A percentile compares a stretch with the other conserved stretches of the same genome.
phyloP scores from a whole-genome alignment of 2,797 vertebrate species.

The Thripadectes ignobilis region DNA sequence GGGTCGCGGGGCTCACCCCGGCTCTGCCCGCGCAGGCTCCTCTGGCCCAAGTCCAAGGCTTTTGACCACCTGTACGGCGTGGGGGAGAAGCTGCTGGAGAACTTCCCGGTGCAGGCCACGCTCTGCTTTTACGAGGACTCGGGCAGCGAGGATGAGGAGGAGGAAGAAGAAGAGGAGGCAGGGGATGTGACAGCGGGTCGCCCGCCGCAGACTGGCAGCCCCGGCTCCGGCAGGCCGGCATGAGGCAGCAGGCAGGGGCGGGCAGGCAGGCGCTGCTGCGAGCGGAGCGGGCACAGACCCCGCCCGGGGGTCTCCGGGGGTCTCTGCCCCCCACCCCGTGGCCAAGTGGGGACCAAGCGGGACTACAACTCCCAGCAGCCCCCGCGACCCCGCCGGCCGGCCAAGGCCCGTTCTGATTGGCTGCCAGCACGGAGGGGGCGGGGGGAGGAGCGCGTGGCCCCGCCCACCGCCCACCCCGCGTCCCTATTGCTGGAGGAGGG shows the following conservation, averaged over 20 bases:
- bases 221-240: not conserved
- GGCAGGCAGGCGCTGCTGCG: not conserved
- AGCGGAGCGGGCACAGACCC: not conserved
- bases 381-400: not conserved
- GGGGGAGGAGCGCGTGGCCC: rapidly evolving
- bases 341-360: not conserved
- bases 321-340: not conserved
- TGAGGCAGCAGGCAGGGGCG: not conserved
- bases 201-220: not conserved
- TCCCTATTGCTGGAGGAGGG: not conserved
- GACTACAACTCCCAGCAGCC: not conserved
- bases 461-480: rapidly evolving
- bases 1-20: not conserved
- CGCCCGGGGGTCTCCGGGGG: too few species aligned
- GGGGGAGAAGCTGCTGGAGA: slow-evolving; percentile 81
- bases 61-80: slow-evolving; percentile 85
- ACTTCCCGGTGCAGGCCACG: slow-evolving; percentile 86
- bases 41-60: slow-evolving; percentile 84
- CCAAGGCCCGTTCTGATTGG: not conserved
- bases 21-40: slow-evolving; percentile 74
- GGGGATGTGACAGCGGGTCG: not conserved
- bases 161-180: not conserved
- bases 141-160: slow-evolving; percentile 28
- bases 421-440: rapidly evolving
- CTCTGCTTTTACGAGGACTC: slow-evolving; percentile 86